phyloP scores from a whole-genome alignment of 2,888 invertebrate genomes.

The Lepidonotus clava region DNA sequence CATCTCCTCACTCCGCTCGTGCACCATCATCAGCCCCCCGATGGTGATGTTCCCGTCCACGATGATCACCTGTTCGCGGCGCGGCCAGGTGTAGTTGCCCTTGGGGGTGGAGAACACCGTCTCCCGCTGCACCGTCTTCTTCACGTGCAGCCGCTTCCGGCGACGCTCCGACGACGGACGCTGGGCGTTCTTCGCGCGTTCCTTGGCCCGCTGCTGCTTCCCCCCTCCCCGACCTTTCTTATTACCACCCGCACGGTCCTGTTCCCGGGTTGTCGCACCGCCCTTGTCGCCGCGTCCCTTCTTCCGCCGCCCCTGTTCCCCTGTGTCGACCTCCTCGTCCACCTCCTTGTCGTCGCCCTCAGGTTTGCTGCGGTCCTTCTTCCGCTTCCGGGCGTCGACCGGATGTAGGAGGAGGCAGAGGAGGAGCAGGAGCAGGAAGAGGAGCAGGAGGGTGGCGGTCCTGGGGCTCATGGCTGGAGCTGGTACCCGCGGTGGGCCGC shows the following conservation, averaged over 20 bases:
- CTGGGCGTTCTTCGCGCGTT: not conserved
- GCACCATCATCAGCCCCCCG: constrained; percentile 97
- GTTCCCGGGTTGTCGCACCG: not conserved
- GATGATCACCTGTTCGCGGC: constrained; percentile 85
- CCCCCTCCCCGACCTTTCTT: not conserved
- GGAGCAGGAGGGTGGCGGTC: not conserved
- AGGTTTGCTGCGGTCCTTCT: constrained; percentile 38
- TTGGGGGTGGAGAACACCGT: constrained; percentile 57
- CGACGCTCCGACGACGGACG: not conserved
- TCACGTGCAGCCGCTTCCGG: not conserved
- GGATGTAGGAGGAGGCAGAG: constrained; percentile 9
- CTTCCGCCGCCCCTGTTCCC: not conserved
- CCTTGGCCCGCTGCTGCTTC: not conserved
- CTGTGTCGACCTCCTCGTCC: not conserved
- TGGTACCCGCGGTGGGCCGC: not conserved
- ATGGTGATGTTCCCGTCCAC: constrained; percentile 93
- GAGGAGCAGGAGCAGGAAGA: not conserved
- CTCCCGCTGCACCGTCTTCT: constrained; percentile 5
- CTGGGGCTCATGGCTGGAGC: not conserved
- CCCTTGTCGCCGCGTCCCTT: not conserved
- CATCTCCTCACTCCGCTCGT: constrained; percentile 89
- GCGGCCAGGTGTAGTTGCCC: constrained; percentile 77
- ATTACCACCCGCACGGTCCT: not conserved
- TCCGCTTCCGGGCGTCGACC: constrained; percentile 47
- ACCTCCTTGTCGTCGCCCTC: too few species aligned